Base-by-base conservation (phyloP, 2,797 vertebrate species). In the Oreortyx pictus region DNA sequence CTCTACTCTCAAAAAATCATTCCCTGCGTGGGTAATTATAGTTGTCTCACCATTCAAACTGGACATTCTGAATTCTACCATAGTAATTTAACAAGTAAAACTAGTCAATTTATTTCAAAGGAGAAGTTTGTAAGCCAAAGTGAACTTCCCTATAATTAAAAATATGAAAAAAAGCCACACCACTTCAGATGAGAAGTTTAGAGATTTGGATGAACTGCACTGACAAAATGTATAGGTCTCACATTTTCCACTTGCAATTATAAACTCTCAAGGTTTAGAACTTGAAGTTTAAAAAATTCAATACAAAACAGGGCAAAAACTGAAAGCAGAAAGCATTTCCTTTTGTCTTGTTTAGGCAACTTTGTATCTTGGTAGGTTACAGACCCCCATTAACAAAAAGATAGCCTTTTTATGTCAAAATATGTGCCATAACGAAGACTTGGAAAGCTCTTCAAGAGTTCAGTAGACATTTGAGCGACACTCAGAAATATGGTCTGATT, bases 21-120 rank as follows among this genome's bases (percentile, higher is more conserved):
- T 95, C 92, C 60, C 67, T 64, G 6, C 46, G 64, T 52, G 47
- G 33, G 71, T 92, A 95, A 95, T 91, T 86, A 79, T 5, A 72
- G 14, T 35, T 92, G 73, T 91, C 59, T 56, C 62, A 56, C n/a
- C 66, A 76, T 52, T 70, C 87, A 57, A 41, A 22, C 46, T 66
- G 20, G 31, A 44, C 5, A 5, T 68, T 91, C 86, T 88, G 74
- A 67, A 16, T 86, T 89, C 59, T 72, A 83, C 76, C n/a, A 31
- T 11, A 87, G 60, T 68, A 77, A 80, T 62, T 80, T 81, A 92
- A 86, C 39, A 89, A 78, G 33, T 12, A 90, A 39, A 83, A 72
- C 4, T 41, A 78, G 61, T 54, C 15, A 7, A 3, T 47, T 72
- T 62, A 46, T 91, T 79, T 31, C 25, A 23, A 52, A 70, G 7